Evolutionary conservation across 64 coral and sea anemone species (phyloP), one percentile per base, ranked within the genome.

Genomic region (Pocillopora damicornis): DNA sequence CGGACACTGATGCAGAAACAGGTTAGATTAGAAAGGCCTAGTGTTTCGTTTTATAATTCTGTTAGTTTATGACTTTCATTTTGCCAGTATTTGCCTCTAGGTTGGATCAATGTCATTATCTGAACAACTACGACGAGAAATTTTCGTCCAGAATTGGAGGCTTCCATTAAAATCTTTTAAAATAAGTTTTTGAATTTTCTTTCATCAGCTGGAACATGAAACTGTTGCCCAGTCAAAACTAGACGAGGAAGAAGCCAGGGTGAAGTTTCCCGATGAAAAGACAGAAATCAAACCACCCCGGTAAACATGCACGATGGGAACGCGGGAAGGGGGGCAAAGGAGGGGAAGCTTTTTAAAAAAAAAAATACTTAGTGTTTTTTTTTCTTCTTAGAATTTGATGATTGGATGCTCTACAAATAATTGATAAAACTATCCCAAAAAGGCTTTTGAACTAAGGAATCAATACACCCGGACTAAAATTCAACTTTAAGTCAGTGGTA

Each of bases 1-100:
- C 84, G 91, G 34, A 90, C 90, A 25, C 83, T 96, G 23, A 93
- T 96, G 90, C 91, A 96, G 67, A 96, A 96, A 77, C 94, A 96
- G 91, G 94, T 96, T 5, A 18, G 4, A 22, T 11, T 60, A 15
- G 35, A 25, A 16, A 2, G 18, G 15, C 61, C 20, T 61, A 15
- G n/a, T 59, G 25, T 20, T 80, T 30, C 23, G 26, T 25, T 14
- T 17, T 12, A 61, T 62, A 16, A 25, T 62, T 38, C 73, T 13
- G 14, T 18, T 86, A 34, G 16, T 86, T 5, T 86, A 51, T 51
- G 42, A 51, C 42, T 4, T 51, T 7, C 2, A 51, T 51, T 4
- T 51, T 51, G 42, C 42, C 42, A 2, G 42, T 2, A 51, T 51
- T 51, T 51, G 42, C 7, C 42, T 51, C 42, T 7, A 51, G 42